These are phyloP conservation scores for Erpetoichthys calabaricus DNA, from an alignment of 2,797 vertebrate species.

Conservation along the genomic window DNA sequence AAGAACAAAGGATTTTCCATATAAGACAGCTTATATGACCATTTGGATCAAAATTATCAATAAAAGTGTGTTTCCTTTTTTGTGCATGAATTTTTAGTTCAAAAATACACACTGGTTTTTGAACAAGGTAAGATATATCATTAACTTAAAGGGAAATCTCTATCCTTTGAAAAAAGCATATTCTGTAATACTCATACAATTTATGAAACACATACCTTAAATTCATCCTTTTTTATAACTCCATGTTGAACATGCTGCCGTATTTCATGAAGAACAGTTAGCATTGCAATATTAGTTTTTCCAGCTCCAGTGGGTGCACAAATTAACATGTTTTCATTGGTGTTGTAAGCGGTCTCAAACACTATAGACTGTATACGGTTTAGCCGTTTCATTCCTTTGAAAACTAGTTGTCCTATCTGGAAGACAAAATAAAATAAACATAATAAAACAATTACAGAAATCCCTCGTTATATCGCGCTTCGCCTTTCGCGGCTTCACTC, in stretches of 20 bases:
- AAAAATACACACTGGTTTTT: too few relatives aligned
- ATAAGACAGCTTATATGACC: too few relatives aligned
- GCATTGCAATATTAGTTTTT: constrained; percentile 97
- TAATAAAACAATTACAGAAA: background rate
- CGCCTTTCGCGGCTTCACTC: too few relatives aligned
- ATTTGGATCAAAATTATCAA: too few relatives aligned
- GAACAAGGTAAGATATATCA: too few relatives aligned
- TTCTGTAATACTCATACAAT: background rate
- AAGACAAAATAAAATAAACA: constrained; percentile 10
- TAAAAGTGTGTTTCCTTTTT: too few relatives aligned
- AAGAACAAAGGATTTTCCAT: constrained; percentile 41
- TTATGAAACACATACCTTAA: constrained; percentile 67
- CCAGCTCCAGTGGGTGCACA: constrained; percentile 93
- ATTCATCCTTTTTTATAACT: constrained; percentile 88
- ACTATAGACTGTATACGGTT: constrained; percentile 94
- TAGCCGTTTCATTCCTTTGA: constrained; percentile 81
- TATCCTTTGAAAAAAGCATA: too few relatives aligned
- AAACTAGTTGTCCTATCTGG: constrained; percentile 86
- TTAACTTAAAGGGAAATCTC: too few relatives aligned
- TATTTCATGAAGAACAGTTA: constrained; percentile 86
- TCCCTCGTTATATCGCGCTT: too few relatives aligned
- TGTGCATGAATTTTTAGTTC: too few relatives aligned
- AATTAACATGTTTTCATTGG: constrained; percentile 93
- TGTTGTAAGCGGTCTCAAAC: constrained; percentile 94
- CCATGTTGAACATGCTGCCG: constrained; percentile 81